Conservation (phyloP, 1,140 invertebrate species). For the Papilio aristodemus region DNA sequence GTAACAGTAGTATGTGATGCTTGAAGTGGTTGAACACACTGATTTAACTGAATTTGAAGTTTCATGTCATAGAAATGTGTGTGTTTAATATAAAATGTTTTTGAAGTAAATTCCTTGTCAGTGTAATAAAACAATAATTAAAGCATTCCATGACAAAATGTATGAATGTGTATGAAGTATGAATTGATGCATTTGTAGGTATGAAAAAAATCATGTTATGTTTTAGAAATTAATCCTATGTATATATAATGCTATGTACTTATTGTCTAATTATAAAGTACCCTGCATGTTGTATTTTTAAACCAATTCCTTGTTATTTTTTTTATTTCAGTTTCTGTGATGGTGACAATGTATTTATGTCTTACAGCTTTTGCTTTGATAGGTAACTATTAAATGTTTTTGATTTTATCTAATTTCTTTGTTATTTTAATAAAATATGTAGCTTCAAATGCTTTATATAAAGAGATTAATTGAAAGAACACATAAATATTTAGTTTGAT, state of each 20-base stretch:
- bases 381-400: slow-evolving; percentile 23
- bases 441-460: slow-evolving; percentile 35
- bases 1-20: too few relatives aligned
- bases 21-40: too few relatives aligned
- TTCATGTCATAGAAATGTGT: too few relatives aligned
- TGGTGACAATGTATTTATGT: slow-evolving; percentile 25
- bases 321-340: slow-evolving; percentile 22
- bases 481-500: slow-evolving; percentile 10
- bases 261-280: not conserved
- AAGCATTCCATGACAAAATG: too few relatives aligned
- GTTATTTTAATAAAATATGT: slow-evolving; percentile 2
- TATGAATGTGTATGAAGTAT: too few relatives aligned
- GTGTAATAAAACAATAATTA: too few relatives aligned
- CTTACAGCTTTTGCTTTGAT: slow-evolving; percentile 19
- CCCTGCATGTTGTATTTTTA: slow-evolving; percentile 20
- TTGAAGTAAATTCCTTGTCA: too few relatives aligned
- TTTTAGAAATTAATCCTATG: too few relatives aligned
- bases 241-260: not conserved
- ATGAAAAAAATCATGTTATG: too few relatives aligned
- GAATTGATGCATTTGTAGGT: too few relatives aligned
- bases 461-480: not conserved
- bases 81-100: too few relatives aligned
- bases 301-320: not conserved
- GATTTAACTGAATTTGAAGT: not conserved
- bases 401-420: not conserved